Conservation (phyloP, 2,797 vertebrate genomes). For the Enteromius unitaeniatus region DNA sequence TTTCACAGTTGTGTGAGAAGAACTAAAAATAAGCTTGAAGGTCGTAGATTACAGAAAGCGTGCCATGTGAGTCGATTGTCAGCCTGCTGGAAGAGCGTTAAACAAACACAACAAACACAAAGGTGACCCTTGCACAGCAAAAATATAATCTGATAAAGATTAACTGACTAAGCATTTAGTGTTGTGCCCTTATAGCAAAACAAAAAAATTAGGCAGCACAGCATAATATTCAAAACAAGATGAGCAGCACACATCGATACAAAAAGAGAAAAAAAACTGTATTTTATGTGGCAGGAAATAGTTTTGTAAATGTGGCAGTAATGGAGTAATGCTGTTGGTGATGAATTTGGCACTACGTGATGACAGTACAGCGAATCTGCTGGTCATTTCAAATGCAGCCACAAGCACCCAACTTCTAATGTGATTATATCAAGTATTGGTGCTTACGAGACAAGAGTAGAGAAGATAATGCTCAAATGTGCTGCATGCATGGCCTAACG, state of each 20-base stretch:
- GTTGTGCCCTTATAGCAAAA: slow-evolving; percentile 19
- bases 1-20: slow-evolving; percentile 20
- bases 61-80: background rate
- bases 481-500: background rate
- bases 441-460: background rate
- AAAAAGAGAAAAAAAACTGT: background rate
- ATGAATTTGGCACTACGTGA: slow-evolving; percentile 41
- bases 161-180: slow-evolving; percentile 5
- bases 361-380: background rate
- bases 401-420: background rate
- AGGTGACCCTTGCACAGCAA: slow-evolving; percentile 36
- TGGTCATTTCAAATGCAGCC: slow-evolving; percentile 2
- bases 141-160: slow-evolving; percentile 46
- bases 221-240: slow-evolving; percentile 6
- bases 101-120: slow-evolving; percentile 30
- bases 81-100: slow-evolving; percentile 27
- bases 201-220: slow-evolving; percentile 6
- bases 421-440: slow-evolving; percentile 2
- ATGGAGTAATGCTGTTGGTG: slow-evolving; percentile 18
- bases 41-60: slow-evolving; percentile 39
- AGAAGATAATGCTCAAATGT: slow-evolving; percentile 3
- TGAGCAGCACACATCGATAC: slow-evolving; percentile 9
- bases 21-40: slow-evolving; percentile 51
- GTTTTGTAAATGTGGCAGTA: slow-evolving; percentile 19
- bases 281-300: background rate